Conservation (phyloP, 1,140 invertebrate genomes). For the Leptoteleia sp. region DNA sequence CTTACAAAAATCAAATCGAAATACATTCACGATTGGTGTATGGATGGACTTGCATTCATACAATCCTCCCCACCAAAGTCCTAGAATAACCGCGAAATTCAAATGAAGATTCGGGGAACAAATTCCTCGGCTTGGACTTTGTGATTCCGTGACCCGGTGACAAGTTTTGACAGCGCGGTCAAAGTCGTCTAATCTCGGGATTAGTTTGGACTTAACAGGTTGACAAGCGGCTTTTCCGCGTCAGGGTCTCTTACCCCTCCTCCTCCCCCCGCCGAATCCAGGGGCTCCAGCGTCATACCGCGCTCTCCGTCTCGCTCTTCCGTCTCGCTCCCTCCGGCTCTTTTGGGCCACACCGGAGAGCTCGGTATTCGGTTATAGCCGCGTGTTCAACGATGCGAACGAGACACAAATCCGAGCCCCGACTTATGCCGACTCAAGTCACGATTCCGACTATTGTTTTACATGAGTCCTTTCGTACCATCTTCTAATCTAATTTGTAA, state of each 20-base stretch:
- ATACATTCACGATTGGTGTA: too few species aligned
- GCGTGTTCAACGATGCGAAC: constrained; percentile 55
- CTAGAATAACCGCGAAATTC: constrained; percentile 23
- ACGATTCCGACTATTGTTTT: constrained; percentile 69
- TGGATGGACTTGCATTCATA: too few species aligned
- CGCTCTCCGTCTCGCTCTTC: constrained; percentile 6
- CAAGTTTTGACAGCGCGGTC: constrained; percentile 74
- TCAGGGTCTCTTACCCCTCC: constrained; percentile 9
- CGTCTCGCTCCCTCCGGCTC: constrained; percentile 6
- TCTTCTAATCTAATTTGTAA: constrained; percentile 76
- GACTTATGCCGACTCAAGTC: constrained; percentile 71
- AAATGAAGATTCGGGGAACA: constrained; percentile 34
- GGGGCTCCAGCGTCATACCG: too few species aligned
- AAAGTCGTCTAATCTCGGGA: constrained; percentile 69
- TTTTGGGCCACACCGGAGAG: constrained; percentile 41
- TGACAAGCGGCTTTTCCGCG: constrained; percentile 61
- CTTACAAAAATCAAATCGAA: too few species aligned
- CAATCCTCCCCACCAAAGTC: constrained; percentile 2
- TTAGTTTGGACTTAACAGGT: constrained; percentile 71
- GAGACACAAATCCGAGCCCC: constrained; percentile 59
- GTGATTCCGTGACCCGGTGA: constrained; percentile 65
- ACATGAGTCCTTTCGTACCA: constrained; percentile 68
- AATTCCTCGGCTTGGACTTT: constrained; percentile 55
- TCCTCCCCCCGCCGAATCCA: neutral
- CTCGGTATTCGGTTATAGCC: constrained; percentile 52